Percentiles rank a stretch among this genome's conserved stretches.
These are phyloP conservation scores for Polietes domitor DNA, from an alignment of 2,888 invertebrate genomes.

Conservation along the genomic window DNA sequence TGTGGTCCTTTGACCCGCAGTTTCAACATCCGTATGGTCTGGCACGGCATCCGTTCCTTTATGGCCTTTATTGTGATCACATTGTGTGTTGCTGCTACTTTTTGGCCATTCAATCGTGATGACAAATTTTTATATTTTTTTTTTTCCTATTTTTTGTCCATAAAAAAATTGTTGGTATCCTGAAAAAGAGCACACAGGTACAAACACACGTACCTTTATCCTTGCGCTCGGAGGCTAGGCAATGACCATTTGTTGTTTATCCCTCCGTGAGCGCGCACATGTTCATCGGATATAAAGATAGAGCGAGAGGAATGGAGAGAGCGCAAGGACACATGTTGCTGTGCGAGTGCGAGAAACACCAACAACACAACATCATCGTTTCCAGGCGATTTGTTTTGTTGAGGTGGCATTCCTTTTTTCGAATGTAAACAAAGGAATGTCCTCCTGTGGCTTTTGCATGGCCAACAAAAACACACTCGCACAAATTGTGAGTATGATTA, in stretches of 20 bases:
- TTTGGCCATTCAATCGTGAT: neutral
- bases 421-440: slow-evolving; percentile 9
- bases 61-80: neutral
- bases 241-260: neutral
- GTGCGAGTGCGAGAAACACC: neutral
- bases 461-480: slow-evolving; percentile 29
- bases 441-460: slow-evolving; percentile 32
- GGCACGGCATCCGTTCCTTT: neutral
- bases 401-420: neutral
- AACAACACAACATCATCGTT: neutral
- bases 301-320: neutral
- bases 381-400: neutral
- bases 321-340: neutral
- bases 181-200: slow-evolving; percentile 3
- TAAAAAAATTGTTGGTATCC: neutral
- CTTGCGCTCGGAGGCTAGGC: neutral
- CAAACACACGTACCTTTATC: neutral
- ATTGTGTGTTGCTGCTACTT: neutral
- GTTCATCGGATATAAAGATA: neutral
- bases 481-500: slow-evolving; percentile 29
- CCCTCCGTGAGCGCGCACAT: neutral
- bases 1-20: slow-evolving; percentile 19
- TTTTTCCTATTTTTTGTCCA: neutral
- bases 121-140: slow-evolving; percentile 6
- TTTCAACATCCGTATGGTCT: slow-evolving; percentile 15